Evolutionary conservation across 2,113 vertebrate genomes (phyloP), one percentile per base, ranked within the genome.

Genomic region (Mola mola): DNA sequence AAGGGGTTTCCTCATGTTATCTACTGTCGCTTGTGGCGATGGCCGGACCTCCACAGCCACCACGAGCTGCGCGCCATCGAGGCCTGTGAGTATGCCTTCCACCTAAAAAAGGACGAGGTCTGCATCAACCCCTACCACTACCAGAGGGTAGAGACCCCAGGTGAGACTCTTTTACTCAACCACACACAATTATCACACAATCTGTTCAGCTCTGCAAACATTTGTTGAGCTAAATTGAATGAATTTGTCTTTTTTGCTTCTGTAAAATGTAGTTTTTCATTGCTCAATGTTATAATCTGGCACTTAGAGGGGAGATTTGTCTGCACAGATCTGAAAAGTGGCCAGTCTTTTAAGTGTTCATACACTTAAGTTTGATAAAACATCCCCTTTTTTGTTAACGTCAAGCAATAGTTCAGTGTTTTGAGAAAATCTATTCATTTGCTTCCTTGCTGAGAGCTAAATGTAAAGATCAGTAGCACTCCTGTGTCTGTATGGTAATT

Each of bases 61-160:
- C 97, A 99, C 58, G 96, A 98, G 87, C 94, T 99, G 76, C 97
- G 96, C 19, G 97, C 97, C 50, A 95, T 98, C 42, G 96, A 99
- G 90, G 94, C 96, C 87, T 99, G 97, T 82, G 96, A 98, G 93
- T 99, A 97, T 85, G 95, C 97, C 90, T 98, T 99, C 93, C 96
- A 97, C 85, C 95, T 98, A 90, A 99, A 99, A 92, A 98, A 99
- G 93, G 97, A 99, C 76, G 97, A 98, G 92, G 97, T 98, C 33
- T 99, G 97, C 90, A 95, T 99, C 90, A 99, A 98, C 83, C 97
- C 97, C 46, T 99, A 99, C 90, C 97, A 99, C 91, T 98, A 99
- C 90, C 97, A 99, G 91, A 95, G 97, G 91, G 96, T 98, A 90
- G 97, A 99, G 89, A 98, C 97, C 17, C 97, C 97, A 95, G 97